Evolutionary conservation across 2,888 invertebrate species (phyloP).

Genomic region (Monoplex corrugatus): DNA sequence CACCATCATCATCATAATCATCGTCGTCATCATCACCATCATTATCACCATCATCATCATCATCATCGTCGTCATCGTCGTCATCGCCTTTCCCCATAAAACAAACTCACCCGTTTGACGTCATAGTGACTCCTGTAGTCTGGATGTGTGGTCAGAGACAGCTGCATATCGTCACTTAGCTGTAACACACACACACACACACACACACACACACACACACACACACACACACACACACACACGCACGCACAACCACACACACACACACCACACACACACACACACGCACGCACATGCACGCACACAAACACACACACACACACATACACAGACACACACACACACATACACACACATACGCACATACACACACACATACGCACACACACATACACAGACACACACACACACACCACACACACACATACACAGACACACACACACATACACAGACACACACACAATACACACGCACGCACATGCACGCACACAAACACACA

Average conservation of each 20-base stretch:
- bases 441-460: neutral
- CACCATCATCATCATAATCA: neutral
- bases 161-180: conserved; percentile 71
- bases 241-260: neutral
- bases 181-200: conserved; percentile 55
- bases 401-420: neutral
- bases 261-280: neutral
- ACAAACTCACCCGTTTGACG: conserved; percentile 66
- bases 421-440: neutral
- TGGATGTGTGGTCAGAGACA: conserved; percentile 68
- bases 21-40: neutral
- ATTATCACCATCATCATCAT: neutral
- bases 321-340: conserved; percentile 32
- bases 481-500: neutral
- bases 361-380: conserved; percentile 6
- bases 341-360: conserved; percentile 26
- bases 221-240: conserved; percentile 16
- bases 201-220: neutral
- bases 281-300: conserved; percentile 5
- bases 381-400: neutral
- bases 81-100: neutral
- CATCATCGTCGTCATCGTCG: conserved; percentile 3
- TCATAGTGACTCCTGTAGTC: conserved; percentile 65
- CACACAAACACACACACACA: conserved; percentile 10
- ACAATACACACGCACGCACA: conserved; percentile 27